Conservation (phyloP, 2,797 vertebrate genomes). For the Vultur gryphus region DNA sequence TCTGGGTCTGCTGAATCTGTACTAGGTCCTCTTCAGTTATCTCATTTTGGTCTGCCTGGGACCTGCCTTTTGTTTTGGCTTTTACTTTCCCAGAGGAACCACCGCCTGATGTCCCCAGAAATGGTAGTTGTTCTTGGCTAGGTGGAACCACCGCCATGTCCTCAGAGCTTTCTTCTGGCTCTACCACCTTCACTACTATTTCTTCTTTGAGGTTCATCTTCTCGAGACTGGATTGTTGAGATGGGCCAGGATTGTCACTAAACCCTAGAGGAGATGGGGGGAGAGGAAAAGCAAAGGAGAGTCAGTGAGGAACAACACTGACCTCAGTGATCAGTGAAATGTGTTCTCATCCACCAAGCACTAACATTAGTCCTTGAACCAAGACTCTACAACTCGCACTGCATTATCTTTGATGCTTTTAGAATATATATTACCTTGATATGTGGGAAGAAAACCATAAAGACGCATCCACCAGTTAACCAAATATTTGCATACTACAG, state of each 20-base stretch:
- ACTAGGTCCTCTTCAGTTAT: conserved; percentile 63
- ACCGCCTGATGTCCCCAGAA: background rate
- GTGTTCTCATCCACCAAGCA: background rate
- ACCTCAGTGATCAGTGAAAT: background rate
- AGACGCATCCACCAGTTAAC: background rate
- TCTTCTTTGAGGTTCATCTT: conserved; percentile 67
- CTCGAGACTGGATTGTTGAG: conserved; percentile 38
- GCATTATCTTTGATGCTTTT: background rate
- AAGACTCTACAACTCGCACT: background rate
- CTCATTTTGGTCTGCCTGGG: conserved; percentile 39
- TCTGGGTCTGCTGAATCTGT: conserved; percentile 64
- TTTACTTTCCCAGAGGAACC: conserved; percentile 62
- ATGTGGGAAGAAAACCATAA: background rate
- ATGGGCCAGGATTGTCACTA: conserved; percentile 55
- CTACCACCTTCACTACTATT: conserved; percentile 70
- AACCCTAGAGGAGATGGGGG: background rate
- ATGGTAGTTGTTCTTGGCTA: conserved; percentile 53
- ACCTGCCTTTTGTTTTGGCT: conserved; percentile 63
- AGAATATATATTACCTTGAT: rapidly evolving
- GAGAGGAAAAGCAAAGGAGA: background rate
- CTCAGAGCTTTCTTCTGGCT: conserved; percentile 69
- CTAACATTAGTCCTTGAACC: background rate
- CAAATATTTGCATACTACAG: background rate
- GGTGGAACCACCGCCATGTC: conserved; percentile 59
- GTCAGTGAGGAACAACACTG: background rate